Base-by-base conservation (phyloP, 2,888 invertebrate genomes). In the Aporophyla lueneburgensis region DNA sequence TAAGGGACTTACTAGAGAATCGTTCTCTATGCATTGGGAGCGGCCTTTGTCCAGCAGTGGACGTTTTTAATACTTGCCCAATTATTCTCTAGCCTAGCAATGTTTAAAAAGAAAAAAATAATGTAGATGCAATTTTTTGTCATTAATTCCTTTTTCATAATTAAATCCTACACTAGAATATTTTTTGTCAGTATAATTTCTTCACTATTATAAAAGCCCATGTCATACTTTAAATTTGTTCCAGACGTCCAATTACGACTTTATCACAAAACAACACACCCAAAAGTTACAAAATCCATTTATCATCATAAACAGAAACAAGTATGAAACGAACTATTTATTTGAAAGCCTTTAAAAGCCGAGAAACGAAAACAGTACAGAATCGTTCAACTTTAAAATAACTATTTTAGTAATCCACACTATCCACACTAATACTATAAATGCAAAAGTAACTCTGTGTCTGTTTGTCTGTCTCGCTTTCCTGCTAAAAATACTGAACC, bases 271-370 rank as follows among this genome's bases (percentile, higher is more conserved):
- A 58, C 58, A 67, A 19, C 14, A 10, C 16, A 70, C 76, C 65
- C 61, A 61, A 82, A 84, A 69, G 65, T 84, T 80, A 53, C n/a
- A 19, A 1, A 69, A 85, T 67, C 24, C 62, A 80, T 85, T 80
- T 80, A 72, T 69, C 81, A 85, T 75, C 56, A 58, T 68, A 70
- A 51, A 82, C 19, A 54, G 33, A 76, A 76, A 66, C 49, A 27
- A 27, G 56, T 40, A 12, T 27, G 10, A 69, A 68, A 77, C 59
- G 14, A 82, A 51, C 65, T 66, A 58, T 85, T 69, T 10, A 74
- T 84, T 85, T 85, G 63, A 66, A 80, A 83, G 62, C 70, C 43
- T 62, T 76, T 75, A 51, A 51, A 79, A 79, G 51, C 65, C 40
- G 6, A 12, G 12, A 24, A 71, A 70, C 61, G 66, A 82, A 53